Base-by-base conservation (phyloP, 2,888 invertebrate genomes). In the Hirtodrosophila alboralis region DNA sequence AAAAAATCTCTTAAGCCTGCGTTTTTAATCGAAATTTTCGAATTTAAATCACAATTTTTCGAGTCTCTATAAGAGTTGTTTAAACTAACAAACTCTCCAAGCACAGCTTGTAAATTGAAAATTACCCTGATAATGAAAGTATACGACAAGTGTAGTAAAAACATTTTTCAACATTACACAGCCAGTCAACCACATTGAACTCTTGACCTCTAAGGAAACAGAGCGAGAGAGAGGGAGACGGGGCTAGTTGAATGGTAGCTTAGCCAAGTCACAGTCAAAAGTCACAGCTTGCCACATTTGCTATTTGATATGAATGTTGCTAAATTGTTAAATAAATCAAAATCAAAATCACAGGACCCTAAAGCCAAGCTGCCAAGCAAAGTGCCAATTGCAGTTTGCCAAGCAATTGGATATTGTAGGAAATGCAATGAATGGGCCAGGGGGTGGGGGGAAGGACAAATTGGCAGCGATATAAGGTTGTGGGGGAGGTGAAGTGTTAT, bases 301-400 rank as follows among this genome's bases (percentile, higher is more conserved):
- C 61, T 60, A 58, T 49, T 23, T 6, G 23, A 8, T 23, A 23
- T 59, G 40, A 44, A 23, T 79, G 61, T 59, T 70, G 78, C 78
- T 67, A 79, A 81, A 84, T 79, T 77, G 83, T 78, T 75, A 81
- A 79, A 79, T 79, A 79, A 79, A 79, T 78, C 78, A 78, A 77
- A 84, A 84, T 84, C 83, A 69, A 62, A 67, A 41, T 38, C 75
- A 54, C 27, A 51, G 52, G 51, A 43, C 56, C 54, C 40, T 45
- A 53, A 66, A 67, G n/a, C n/a, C 57, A 47, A 70, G 72, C 56
- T 62, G 84, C 56, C 72, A 75, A 61, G 71, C 74, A 52, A 84
- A 81, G 83, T 81, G 83, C 83, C 85, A 79, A 79, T 84, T 78
- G 72, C 78, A 63, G 43, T n/a, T n/a, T 62, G 68, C 43, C 38